Conservation (phyloP, 2,113 vertebrate genomes). For the Microtus richardsoni region DNA sequence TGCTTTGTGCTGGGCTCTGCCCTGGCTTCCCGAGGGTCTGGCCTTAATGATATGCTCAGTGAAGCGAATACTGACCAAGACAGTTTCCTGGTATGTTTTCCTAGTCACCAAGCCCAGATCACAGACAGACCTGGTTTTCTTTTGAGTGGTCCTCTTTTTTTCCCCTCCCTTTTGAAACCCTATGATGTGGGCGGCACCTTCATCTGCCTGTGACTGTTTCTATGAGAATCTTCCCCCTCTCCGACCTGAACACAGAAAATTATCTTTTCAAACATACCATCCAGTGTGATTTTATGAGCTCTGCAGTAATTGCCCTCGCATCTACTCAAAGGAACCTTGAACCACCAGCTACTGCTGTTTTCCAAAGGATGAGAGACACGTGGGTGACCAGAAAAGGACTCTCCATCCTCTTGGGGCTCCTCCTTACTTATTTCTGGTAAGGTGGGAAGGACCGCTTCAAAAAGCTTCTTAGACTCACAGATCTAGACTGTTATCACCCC, state of each 20-base stretch:
- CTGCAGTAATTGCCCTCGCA: constrained; percentile 22
- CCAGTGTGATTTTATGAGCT: constrained; percentile 59
- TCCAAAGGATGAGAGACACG: constrained; percentile 76
- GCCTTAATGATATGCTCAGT: neutral
- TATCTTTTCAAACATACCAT: constrained; percentile 67
- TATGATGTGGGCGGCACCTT: constrained; percentile 36
- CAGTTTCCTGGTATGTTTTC: neutral
- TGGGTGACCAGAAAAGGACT: constrained; percentile 68
- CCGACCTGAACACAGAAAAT: constrained; percentile 51
- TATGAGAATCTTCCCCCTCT: constrained; percentile 56
- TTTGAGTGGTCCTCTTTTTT: neutral
- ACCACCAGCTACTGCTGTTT: constrained; percentile 11
- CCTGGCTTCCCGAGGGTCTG: neutral
- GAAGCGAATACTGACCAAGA: neutral
- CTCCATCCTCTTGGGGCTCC: constrained; percentile 73
- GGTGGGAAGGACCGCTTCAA: constrained; percentile 34
- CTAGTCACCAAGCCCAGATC: neutral
- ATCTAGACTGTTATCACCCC: neutral
- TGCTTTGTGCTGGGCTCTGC: neutral
- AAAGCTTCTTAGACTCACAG: constrained; percentile 65
- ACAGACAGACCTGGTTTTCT: neutral
- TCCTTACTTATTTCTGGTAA: constrained; percentile 78
- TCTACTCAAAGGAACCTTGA: constrained; percentile 64
- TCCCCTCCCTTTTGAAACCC: neutral
- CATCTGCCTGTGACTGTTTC: constrained; percentile 59